Conservation (phyloP, 1,140 invertebrate genomes). For the roundworm (Caenorhabditis elegans) region DNA sequence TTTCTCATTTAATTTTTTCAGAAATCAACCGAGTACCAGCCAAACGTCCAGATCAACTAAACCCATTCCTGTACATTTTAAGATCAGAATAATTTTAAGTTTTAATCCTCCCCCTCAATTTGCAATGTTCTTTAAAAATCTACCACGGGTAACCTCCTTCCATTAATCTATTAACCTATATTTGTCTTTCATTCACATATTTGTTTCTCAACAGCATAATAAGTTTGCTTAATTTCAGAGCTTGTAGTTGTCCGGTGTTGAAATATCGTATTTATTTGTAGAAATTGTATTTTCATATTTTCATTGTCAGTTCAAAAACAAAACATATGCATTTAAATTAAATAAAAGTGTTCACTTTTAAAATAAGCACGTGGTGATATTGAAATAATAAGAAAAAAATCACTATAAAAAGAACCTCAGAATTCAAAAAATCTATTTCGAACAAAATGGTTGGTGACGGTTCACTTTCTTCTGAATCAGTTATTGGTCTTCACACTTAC, state of each 20-base stretch:
- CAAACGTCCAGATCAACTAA: conserved; percentile 40
- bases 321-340: too few relatives aligned
- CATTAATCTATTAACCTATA: not conserved
- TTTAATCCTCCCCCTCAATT: not conserved
- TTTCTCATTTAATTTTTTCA: not conserved
- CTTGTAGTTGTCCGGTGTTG: conserved; percentile 23
- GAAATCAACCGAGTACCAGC: conserved; percentile 43
- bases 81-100: not conserved
- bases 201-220: conserved; percentile 10
- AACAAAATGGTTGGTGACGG: not conserved
- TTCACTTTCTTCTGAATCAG: not conserved
- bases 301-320: not conserved
- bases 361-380: too few relatives aligned
- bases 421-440: not conserved
- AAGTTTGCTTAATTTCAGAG: not conserved
- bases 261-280: not conserved
- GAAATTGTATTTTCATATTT: not conserved
- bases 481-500: not conserved
- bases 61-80: conserved; percentile 38
- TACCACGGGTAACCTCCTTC: not conserved
- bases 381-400: too few relatives aligned
- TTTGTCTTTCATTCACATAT: conserved; percentile 15
- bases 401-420: too few relatives aligned
- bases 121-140: not conserved
- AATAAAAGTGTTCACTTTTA: too few relatives aligned